Evolutionary conservation across 2,113 vertebrate species (phyloP).

Genomic region (Charadrius vociferus): DNA sequence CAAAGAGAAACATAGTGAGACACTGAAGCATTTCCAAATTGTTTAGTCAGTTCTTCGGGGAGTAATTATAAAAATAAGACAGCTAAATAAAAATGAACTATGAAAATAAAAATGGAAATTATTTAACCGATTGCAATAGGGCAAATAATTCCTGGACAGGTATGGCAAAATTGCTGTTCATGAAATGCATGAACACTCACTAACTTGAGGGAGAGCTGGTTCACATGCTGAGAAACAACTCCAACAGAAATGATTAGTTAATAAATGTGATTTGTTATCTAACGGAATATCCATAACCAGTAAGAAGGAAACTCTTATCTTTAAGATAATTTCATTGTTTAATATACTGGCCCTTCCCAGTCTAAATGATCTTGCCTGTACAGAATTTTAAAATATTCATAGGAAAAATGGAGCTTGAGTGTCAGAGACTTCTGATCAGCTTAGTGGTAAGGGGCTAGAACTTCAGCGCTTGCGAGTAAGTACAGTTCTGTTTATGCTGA

Average conservation of each 20-base stretch:
- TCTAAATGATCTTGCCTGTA: neutral
- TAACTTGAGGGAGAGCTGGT: neutral
- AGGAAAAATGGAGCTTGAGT: neutral
- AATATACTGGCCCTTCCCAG: neutral
- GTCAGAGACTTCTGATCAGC: neutral
- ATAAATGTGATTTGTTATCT: neutral
- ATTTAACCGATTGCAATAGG: neutral
- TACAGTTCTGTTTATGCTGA: neutral
- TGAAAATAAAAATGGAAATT: neutral
- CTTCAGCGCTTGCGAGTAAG: neutral
- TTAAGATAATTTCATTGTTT: neutral
- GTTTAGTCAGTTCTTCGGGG: neutral
- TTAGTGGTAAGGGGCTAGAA: neutral
- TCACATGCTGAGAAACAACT: neutral
- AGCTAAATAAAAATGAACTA: neutral
- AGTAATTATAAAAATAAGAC: neutral
- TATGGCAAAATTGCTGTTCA: neutral
- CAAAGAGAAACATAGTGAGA: neutral
- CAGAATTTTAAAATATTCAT: neutral
- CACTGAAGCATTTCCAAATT: neutral
- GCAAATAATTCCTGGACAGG: neutral
- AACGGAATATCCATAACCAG: neutral
- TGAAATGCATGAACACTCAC: neutral
- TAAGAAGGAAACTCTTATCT: neutral
- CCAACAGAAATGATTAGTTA: neutral